Base-by-base conservation (phyloP, 2,113 vertebrate genomes). In the Lepus europaeus region DNA sequence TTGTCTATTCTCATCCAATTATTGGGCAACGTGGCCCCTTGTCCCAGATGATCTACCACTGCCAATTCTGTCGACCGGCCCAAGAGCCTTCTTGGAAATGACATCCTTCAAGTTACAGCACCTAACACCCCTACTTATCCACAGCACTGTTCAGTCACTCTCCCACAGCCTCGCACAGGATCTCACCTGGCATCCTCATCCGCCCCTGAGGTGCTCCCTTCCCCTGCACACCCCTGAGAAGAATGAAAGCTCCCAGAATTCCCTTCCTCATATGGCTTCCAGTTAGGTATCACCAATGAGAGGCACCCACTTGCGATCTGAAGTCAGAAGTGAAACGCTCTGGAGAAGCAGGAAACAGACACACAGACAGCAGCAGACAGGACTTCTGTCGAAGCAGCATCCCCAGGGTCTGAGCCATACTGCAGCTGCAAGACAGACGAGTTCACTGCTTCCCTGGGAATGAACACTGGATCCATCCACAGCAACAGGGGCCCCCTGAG, bases 231-330 rank as follows among this genome's bases (percentile, higher is more conserved):
- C 27, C 11, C 74, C 27, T 63, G 20, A 73, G 86, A 95, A 25
- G 76, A 89, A 91, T 36, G 74, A 16, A 45, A 81, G 45, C 76
- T 92, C 59, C 78, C 66, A 91, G 81, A 87, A 87, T 64, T 53
- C 77, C 29, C 7, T 90, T 94, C n/a, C 77, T 59, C 8, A 36
- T 36, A 66, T 31, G 53, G 25, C 77, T 85, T 13, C 49, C 66
- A 17, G 64, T 83, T 61, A 80, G 83, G 49, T 1, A 45, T 5
- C 11, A 80, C 83, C 64, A 89, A 20, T 22, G n/a, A 89, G 19
- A 78, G 6, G 63, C 19, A 59, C 45, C 63, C 33, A 29, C 17
- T 23, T 78, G 72, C 83, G n/a, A 45, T 29, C 1, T 69, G 70
- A 80, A 92, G 96, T 59, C 14, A 73, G 14, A 83, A 36, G 53